Percentiles rank a stretch among this genome's conserved stretches.
Conservation (phyloP, 2,113 vertebrate species). For the Dromaius novaehollandiae region DNA sequence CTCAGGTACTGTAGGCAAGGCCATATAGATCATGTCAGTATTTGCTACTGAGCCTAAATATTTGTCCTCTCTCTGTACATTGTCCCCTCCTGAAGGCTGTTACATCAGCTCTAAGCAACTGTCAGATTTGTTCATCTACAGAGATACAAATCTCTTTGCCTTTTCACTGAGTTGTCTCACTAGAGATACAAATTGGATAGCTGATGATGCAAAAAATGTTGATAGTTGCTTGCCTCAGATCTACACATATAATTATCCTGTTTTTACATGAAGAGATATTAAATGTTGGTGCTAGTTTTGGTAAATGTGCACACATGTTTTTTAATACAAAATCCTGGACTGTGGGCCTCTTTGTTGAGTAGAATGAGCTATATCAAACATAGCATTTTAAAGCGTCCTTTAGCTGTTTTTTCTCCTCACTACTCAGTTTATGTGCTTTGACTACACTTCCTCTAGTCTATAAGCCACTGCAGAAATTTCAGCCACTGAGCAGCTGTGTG, state of each 20-base stretch:
- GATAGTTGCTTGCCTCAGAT: not conserved
- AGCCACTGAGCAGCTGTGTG: slow-evolving; percentile 27
- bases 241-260: not conserved
- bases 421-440: not conserved
- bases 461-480: not conserved
- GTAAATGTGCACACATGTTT: not conserved
- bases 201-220: not conserved
- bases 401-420: not conserved
- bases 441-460: not conserved
- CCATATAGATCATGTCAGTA: not conserved
- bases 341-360: not conserved
- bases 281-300: not conserved
- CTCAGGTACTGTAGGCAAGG: not conserved
- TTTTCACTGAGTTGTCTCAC: not conserved
- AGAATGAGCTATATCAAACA: not conserved
- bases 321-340: not conserved
- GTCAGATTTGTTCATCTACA: not conserved
- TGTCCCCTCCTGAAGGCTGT: not conserved
- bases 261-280: not conserved
- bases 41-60: not conserved
- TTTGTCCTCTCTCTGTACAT: not conserved
- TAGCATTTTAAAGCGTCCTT: slow-evolving; percentile 4
- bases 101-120: not conserved
- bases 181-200: not conserved
- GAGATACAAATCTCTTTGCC: not conserved